Base-by-base conservation (phyloP, 2,888 invertebrate genomes). In the Metopia argyrocephala region DNA sequence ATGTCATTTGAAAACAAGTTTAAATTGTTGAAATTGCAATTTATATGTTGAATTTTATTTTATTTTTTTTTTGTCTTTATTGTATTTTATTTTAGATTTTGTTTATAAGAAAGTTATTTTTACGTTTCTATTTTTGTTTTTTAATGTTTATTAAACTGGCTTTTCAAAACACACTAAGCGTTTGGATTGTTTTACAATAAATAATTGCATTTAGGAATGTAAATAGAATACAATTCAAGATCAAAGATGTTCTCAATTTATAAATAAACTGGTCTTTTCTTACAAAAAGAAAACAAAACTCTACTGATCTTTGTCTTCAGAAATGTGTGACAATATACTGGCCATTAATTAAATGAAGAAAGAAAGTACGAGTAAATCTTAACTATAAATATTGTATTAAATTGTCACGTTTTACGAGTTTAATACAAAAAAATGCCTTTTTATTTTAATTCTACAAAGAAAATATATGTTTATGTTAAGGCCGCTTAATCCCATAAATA, bases 1-100 rank as follows among this genome's bases (percentile, higher is more conserved):
- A 81, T 81, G 80, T 81, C 80, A 76, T 18, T 46, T 27, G 46
- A 70, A 81, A 81, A 74, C 78, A 27, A 78, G 81, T 78, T 78
- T 74, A 69, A n/a, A 62, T 65, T 70, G 46, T 65, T 64, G 2
- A 20, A 69, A 12, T n/a, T 62, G 73, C 50, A 65, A 59, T 70
- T 59, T 38, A 15, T 38, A 38, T 38, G 38, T 38, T 3, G 9
- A 12, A 15, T 38, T 12, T 15, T n/a, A n/a, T n/a, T n/a, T n/a
- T n/a, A n/a, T n/a, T n/a, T n/a, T n/a, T n/a, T n/a, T n/a, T n/a
- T n/a, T n/a, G n/a, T n/a, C n/a, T n/a, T n/a, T n/a, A n/a, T n/a
- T n/a, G n/a, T n/a, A n/a, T n/a, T n/a, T n/a, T n/a, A n/a, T n/a
- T n/a, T 38, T 4, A 38, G 15, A 12, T 38, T 38, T 38, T 38